Base-by-base conservation (phyloP, 92 coral and sea anemone genomes). In the Galaxea fascicularis region DNA sequence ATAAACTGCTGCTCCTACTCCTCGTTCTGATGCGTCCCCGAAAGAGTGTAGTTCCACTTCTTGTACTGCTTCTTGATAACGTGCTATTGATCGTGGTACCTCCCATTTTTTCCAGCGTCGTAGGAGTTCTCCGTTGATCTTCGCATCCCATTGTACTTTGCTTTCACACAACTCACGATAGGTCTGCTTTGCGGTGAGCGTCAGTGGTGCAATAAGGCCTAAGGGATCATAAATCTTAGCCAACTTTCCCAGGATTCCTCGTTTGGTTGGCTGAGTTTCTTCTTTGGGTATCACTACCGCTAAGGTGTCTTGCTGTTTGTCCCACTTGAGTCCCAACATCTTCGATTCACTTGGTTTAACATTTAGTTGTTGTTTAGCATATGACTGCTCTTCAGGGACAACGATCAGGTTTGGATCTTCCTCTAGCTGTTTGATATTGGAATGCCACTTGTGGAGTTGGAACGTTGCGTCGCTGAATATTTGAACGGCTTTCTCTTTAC, bases 101-200 rank as follows among this genome's bases (percentile, higher is more conserved):
- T n/a, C n/a, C n/a, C n/a, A n/a, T n/a, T n/a, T n/a, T n/a, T n/a
- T n/a, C n/a, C n/a, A n/a, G n/a, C n/a, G n/a, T n/a, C n/a, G n/a
- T n/a, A n/a, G n/a, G n/a, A n/a, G n/a, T n/a, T n/a, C n/a, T n/a
- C n/a, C n/a, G n/a, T n/a, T n/a, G n/a, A n/a, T n/a, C n/a, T n/a
- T n/a, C n/a, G n/a, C n/a, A n/a, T n/a, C 53, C 22, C 89, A 85
- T 76, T 65, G 88, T 76, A 16, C 70, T 27, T 85, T 85, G 77
- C 25, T 31, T 9, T 85, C 77, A 39, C 89, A 85, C 10, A 85
- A 56, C 45, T 85, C 77, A 12, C 78, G 78, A 74, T 85, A 85
- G 57, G 74, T 60, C 64, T 52, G 89, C 41, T 85, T 85, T 22
- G 84, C 89, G 12, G 39, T 56, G 12, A 85, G 57, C 2, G 69